Conservation (phyloP, 2,888 invertebrate species). For the Panopea generosa region DNA sequence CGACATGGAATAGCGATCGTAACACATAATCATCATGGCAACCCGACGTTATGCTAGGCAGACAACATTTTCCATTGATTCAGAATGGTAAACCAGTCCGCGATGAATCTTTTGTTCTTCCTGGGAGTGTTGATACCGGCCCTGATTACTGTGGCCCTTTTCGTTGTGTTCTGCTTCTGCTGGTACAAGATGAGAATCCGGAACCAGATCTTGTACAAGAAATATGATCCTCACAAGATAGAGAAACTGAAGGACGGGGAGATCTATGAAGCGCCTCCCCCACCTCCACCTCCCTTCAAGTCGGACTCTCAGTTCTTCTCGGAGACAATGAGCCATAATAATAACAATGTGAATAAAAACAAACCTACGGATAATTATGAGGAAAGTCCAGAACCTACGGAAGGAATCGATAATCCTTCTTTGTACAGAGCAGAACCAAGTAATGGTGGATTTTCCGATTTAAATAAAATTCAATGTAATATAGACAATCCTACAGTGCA, state of each 20-base stretch:
- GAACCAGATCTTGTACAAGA: constrained; percentile 74
- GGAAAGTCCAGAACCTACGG: constrained; percentile 59
- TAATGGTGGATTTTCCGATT: constrained; percentile 75
- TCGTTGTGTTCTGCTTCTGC: constrained; percentile 81
- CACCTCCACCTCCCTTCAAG: constrained; percentile 61
- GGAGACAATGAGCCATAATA: constrained; percentile 37
- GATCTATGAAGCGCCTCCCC: constrained; percentile 69
- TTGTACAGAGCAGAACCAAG: constrained; percentile 71
- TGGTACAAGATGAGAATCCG: constrained; percentile 76
- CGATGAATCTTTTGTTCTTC: constrained; percentile 79
- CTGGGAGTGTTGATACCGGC: constrained; percentile 82
- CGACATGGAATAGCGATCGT: too few species aligned
- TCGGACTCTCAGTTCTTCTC: constrained; percentile 28
- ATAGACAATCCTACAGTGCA: constrained; percentile 33
- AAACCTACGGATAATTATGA: constrained; percentile 53
- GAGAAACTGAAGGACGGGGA: constrained; percentile 58
- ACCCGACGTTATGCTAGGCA: too few species aligned
- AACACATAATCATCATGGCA: too few species aligned
- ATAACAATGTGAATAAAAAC: constrained; percentile 56
- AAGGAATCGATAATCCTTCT: constrained; percentile 55
- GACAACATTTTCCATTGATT: constrained; percentile 15
- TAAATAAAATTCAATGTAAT: constrained; percentile 70
- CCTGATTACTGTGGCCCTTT: constrained; percentile 78
- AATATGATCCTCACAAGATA: constrained; percentile 76
- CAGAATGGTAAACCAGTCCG: constrained; percentile 66